phyloP scores from a whole-genome alignment of 2,113 vertebrate genomes.

The Ceuthmochares aereus region DNA sequence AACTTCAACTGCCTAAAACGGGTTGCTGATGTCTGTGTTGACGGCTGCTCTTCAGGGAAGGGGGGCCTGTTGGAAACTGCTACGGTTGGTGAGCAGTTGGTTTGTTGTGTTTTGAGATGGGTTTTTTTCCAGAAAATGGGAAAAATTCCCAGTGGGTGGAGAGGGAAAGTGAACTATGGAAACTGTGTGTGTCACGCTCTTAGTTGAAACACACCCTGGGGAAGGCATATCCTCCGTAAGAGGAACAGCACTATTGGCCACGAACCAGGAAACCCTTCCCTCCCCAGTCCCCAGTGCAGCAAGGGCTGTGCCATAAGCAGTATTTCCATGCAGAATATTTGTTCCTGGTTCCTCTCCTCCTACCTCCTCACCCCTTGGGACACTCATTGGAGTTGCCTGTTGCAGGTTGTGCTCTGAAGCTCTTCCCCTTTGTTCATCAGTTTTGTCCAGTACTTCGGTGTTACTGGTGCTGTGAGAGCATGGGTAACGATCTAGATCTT shows the following conservation, averaged over 20 bases:
- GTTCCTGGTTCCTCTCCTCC: not conserved
- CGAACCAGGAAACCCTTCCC: constrained; percentile 30
- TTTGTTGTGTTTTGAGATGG: not conserved
- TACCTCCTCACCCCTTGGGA: not conserved
- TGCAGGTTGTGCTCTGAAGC: not conserved
- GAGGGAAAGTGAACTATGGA: constrained; percentile 44
- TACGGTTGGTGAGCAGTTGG: not conserved
- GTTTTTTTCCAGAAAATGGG: not conserved
- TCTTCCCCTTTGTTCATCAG: not conserved
- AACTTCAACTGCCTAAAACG: not conserved
- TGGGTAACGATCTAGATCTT: fast-evolving
- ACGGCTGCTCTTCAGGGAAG: not conserved
- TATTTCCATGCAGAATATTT: not conserved
- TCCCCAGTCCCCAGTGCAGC: not conserved
- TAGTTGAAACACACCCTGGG: constrained; percentile 43
- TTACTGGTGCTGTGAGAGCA: not conserved
- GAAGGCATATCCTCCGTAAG: constrained; percentile 47
- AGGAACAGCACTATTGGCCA: constrained; percentile 6
- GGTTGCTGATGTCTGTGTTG: not conserved
- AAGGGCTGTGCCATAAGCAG: not conserved
- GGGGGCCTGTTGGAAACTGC: not conserved
- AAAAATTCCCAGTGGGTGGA: not conserved
- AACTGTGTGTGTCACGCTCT: not conserved
- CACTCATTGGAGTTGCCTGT: not conserved
- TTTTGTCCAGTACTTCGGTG: not conserved